A percentile compares a stretch with the other conserved stretches of the same genome.
Evolutionary conservation across 2,888 invertebrate genomes (phyloP).

Genomic region (Aphodius sticticus): DNA sequence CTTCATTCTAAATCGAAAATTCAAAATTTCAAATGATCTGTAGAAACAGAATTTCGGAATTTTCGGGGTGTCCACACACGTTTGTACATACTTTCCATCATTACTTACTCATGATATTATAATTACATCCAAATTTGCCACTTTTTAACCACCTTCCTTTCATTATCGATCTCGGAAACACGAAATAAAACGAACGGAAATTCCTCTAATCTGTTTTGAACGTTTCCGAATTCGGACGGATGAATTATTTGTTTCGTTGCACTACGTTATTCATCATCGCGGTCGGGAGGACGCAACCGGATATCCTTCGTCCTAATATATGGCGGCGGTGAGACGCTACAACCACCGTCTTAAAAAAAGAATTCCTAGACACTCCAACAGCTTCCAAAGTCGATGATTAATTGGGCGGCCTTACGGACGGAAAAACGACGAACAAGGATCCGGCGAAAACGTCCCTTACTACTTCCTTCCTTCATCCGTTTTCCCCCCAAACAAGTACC

Average conservation of each 20-base stretch:
- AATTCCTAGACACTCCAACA: not conserved
- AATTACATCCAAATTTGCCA: too few relatives aligned
- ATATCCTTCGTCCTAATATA: not conserved
- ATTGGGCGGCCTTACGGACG: not conserved
- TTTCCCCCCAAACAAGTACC: not conserved
- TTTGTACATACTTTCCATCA: too few relatives aligned
- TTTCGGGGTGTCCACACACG: too few relatives aligned
- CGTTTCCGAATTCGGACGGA: not conserved
- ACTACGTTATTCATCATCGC: slow-evolving; percentile 4
- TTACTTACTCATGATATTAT: too few relatives aligned
- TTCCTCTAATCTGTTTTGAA: not conserved
- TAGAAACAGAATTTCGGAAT: too few relatives aligned
- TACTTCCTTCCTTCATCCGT: not conserved
- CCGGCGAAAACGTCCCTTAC: not conserved
- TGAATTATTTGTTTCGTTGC: not conserved
- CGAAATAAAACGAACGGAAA: not conserved
- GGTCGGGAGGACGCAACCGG: not conserved
- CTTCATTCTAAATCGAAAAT: too few relatives aligned
- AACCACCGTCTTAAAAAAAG: not conserved
- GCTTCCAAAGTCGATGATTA: not conserved
- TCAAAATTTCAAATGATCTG: too few relatives aligned
- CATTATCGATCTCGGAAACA: too few relatives aligned
- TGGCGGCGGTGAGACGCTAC: slow-evolving; percentile 4
- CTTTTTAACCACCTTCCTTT: too few relatives aligned
- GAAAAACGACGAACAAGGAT: not conserved